Evolutionary conservation across 2,797 vertebrate genomes (phyloP), one percentile per base, ranked within the genome.

Genomic region (Agapornis canus): DNA sequence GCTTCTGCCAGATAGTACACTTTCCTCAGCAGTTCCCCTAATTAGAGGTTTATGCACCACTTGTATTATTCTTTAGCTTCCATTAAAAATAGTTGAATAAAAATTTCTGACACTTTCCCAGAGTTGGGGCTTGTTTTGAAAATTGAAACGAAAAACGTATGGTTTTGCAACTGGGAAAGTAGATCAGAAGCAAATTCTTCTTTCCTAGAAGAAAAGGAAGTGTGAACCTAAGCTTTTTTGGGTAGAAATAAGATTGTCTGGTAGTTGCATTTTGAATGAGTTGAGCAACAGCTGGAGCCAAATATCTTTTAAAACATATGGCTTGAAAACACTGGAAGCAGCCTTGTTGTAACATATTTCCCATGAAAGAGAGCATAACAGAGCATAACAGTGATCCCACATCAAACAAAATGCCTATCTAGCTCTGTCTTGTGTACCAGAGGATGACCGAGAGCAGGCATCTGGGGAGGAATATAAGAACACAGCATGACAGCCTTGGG

Each of bases 211-310:
- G 26, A 65, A 78, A 94, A 72, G 7, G 13, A 32, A 40, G 4
- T 18, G 49, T 78, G 35, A 78, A 57, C 31, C 37, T 73, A 54
- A 81, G 59, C 16, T 69, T 68, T 68, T 31, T 1, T 0, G 3
- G 23, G 35, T 81, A n/a, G 47, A 94, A 95, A 82, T 69, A 13
- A 75, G 94, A 57, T 71, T 68, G 21, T 47, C 51, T 85, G 49
- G 31, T 75, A 35, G 66, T 18, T 82, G 45, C 21, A 17, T 73
- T 82, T 90, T 65, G 42, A 84, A 48, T 64, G 48, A 85, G 18
- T 52, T 94, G 48, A 66, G 68, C 60, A 87, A 87, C 84, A 96
- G 84, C 82, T 89, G 92, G 65, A 81, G 29, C 35, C 59, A 63
- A 83, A 2, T 75, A 5, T 82, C 29, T 88, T 57, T 35, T 71